phyloP scores from a whole-genome alignment of 1,140 invertebrate species.

The Melipona quadrifasciata region DNA sequence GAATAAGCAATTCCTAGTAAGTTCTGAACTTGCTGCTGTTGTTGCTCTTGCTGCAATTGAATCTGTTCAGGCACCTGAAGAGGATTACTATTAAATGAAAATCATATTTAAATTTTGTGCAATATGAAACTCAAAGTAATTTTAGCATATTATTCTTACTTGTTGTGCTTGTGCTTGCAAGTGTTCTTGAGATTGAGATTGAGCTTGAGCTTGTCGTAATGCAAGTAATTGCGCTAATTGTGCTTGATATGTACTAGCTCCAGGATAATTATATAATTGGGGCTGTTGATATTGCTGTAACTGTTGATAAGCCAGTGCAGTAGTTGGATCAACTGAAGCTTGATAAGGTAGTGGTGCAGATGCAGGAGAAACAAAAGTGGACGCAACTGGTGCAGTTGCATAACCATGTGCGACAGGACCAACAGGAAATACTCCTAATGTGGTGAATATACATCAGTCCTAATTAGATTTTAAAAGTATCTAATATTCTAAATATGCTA shows the following conservation, averaged over 20 bases:
- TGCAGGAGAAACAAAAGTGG: slow-evolving; percentile 24
- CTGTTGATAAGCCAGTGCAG: slow-evolving; percentile 64
- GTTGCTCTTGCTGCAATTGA: slow-evolving; percentile 62
- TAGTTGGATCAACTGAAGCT: slow-evolving; percentile 49
- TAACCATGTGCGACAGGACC: slow-evolving; percentile 53
- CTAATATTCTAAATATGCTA: neutral
- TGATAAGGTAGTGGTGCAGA: slow-evolving; percentile 44
- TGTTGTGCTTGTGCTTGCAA: slow-evolving; percentile 40
- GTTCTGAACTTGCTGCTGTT: slow-evolving; percentile 62
- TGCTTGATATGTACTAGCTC: slow-evolving; percentile 53
- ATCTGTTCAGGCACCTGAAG: slow-evolving; percentile 63
- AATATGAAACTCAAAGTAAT: neutral
- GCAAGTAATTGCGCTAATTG: slow-evolving; percentile 66
- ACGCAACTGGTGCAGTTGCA: slow-evolving; percentile 33
- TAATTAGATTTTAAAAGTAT: slow-evolving; percentile 5
- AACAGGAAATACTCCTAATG: slow-evolving; percentile 56
- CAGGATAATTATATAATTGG: slow-evolving; percentile 47
- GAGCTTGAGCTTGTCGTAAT: slow-evolving; percentile 61
- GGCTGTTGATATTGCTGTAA: slow-evolving; percentile 65
- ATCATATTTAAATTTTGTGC: slow-evolving; percentile 26
- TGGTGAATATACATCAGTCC: neutral
- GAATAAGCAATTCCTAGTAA: slow-evolving; percentile 74
- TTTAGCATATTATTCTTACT: slow-evolving; percentile 18
- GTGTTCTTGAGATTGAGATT: slow-evolving; percentile 51
- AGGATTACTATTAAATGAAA: slow-evolving; percentile 62